Evolutionary conservation across 2,888 invertebrate genomes (phyloP), one percentile per base, ranked within the genome.

Genomic region (Mycalesis mineus): DNA sequence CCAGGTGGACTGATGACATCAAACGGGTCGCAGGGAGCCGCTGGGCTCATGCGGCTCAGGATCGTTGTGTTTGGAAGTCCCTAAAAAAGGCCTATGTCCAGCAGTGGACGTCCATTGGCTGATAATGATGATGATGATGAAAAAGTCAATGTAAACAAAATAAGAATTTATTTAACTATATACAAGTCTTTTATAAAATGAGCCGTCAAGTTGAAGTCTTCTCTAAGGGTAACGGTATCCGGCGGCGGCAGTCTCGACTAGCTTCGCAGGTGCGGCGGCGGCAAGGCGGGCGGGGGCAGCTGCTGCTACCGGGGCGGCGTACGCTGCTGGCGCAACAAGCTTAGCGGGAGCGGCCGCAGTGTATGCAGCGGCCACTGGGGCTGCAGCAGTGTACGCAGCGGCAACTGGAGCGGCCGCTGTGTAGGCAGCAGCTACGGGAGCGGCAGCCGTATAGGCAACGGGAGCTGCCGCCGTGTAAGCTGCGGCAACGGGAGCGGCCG

Each of bases 211-310:
- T 74, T 57, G 56, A 57, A 72, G 63, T 74, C 65, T 70, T 73
- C 47, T 54, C 82, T 67, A 88, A 68, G 84, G 86, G 70, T 88
- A 86, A 57, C 84, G 77, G 74, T 88, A 87, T 55, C 85, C 86
- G 29, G 83, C 66, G n/a, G 68, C 80, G 37, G 77, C 75, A 48
- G 71, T 79, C 84, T 93, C 69, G 85, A 94, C 78, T 81, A 93
- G 31, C 70, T 94, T 77, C 87, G 94, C 87, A 88, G 95, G 69
- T 88, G 94, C 72, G 91, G 94, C 60, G 28, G 68, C 67, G n/a
- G 68, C 64, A 2, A 68, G 63, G 17, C 69, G 64, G 31, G 69
- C 66, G 28, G 74, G 64, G 6, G 68, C 62, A n/a, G 67, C 63
- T 11, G 61, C 63, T 39, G 67, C 68, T 2, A 63, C 58, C 1